These are phyloP conservation scores for Sebastes minor DNA, from an alignment of 2,797 vertebrate species.

Conservation along the genomic window DNA sequence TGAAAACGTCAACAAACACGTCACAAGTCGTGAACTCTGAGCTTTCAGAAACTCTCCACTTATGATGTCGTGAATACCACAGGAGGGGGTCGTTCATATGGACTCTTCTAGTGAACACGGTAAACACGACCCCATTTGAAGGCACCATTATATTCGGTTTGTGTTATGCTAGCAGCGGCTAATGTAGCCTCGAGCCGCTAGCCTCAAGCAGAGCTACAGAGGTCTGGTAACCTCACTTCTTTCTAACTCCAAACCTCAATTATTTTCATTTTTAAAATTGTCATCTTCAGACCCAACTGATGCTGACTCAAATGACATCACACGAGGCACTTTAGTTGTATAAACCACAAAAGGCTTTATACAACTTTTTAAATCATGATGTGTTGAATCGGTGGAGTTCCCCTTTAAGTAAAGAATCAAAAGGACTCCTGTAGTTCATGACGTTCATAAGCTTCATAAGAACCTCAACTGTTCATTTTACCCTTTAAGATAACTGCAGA, in stretches of 20 bases:
- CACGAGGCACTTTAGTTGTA: neutral
- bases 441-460: slow-evolving; percentile 58
- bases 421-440: slow-evolving; percentile 24
- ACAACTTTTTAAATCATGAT: neutral
- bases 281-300: neutral
- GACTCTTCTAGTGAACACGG: too few species aligned
- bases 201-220: neutral
- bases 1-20: too few species aligned
- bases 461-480: slow-evolving; percentile 65
- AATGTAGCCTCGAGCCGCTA: neutral
- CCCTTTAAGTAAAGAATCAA: slow-evolving; percentile 35
- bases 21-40: too few species aligned
- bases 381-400: neutral
- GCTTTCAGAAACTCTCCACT: too few species aligned
- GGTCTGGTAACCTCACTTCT: neutral
- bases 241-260: neutral
- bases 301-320: neutral
- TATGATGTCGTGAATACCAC: too few species aligned
- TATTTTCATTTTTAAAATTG: neutral
- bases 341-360: neutral
- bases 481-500: slow-evolving; percentile 76
- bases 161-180: neutral
- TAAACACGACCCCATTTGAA: too few species aligned
- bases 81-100: too few species aligned
- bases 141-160: neutral